These are phyloP conservation scores for Timema cristinae DNA, from an alignment of 2,888 invertebrate species.

Conservation along the genomic window DNA sequence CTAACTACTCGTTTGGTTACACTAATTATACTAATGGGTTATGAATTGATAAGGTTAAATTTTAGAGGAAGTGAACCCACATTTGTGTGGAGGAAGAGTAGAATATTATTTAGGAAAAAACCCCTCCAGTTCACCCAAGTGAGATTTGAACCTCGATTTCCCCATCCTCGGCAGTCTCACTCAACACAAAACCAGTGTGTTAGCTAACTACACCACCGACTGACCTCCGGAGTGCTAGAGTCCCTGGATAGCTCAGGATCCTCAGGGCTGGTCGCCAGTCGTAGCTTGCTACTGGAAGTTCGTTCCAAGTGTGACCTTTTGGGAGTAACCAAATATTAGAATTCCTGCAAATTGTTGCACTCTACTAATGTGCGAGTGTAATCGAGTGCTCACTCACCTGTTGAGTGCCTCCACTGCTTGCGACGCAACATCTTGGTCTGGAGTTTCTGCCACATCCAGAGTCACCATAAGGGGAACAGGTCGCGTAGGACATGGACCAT, in stretches of 20 bases:
- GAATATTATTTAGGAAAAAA: too few relatives aligned
- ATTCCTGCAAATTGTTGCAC: background rate
- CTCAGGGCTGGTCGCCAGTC: conserved; percentile 43
- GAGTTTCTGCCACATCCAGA: conserved; percentile 46
- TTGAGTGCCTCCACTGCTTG: conserved; percentile 64
- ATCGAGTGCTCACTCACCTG: conserved; percentile 25
- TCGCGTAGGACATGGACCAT: conserved; percentile 74
- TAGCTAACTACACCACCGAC: background rate
- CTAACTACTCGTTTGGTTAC: too few relatives aligned
- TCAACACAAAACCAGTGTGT: too few relatives aligned
- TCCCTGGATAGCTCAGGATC: conserved; percentile 40
- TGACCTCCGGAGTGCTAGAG: conserved; percentile 53
- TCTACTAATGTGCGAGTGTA: too few relatives aligned
- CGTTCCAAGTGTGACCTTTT: conserved; percentile 49
- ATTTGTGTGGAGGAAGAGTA: too few relatives aligned
- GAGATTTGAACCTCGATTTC: too few relatives aligned
- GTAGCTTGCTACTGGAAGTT: conserved; percentile 48
- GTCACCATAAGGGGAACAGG: conserved; percentile 33
- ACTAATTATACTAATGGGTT: too few relatives aligned
- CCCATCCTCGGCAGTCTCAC: too few relatives aligned
- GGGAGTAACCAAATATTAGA: background rate
- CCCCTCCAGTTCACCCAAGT: too few relatives aligned
- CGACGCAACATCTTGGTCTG: conserved; percentile 60
- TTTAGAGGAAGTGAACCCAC: too few relatives aligned
- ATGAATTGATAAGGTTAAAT: too few relatives aligned